Evolutionary conservation across 2,113 vertebrate genomes (phyloP).

Genomic region (Melanerpes aurifrons): DNA sequence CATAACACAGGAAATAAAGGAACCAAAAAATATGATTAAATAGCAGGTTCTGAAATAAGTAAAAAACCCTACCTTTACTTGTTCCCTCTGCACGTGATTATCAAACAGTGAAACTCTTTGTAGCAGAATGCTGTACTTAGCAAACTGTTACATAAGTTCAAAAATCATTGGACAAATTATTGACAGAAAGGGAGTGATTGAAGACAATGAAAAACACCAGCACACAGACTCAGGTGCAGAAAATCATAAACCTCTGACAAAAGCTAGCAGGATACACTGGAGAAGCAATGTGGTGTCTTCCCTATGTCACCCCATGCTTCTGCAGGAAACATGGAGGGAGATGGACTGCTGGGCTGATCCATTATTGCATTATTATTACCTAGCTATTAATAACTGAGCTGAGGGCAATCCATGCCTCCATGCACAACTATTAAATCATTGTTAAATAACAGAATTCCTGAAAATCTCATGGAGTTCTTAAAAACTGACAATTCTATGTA

Average conservation of each 20-base stretch:
- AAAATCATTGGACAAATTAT: neutral
- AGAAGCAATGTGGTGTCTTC: neutral
- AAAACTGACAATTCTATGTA: neutral
- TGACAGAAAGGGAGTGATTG: neutral
- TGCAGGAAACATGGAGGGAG: neutral
- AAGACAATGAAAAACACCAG: neutral
- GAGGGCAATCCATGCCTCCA: neutral
- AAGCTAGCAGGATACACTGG: neutral
- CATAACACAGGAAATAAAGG: neutral
- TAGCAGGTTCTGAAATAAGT: neutral
- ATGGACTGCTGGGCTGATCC: neutral
- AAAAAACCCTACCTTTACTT: neutral
- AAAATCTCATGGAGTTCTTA: conserved; percentile 14
- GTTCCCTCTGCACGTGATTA: neutral
- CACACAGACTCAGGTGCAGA: neutral
- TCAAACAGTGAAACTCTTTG: neutral
- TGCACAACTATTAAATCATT: neutral
- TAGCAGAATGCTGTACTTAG: neutral
- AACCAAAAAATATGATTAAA: neutral
- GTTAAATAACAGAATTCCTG: neutral
- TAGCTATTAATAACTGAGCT: neutral
- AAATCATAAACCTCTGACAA: neutral
- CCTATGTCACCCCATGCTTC: neutral
- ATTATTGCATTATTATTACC: neutral
- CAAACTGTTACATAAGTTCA: neutral